phyloP scores from a whole-genome alignment of 2,888 invertebrate genomes.

The Chydorus sphaericus region DNA sequence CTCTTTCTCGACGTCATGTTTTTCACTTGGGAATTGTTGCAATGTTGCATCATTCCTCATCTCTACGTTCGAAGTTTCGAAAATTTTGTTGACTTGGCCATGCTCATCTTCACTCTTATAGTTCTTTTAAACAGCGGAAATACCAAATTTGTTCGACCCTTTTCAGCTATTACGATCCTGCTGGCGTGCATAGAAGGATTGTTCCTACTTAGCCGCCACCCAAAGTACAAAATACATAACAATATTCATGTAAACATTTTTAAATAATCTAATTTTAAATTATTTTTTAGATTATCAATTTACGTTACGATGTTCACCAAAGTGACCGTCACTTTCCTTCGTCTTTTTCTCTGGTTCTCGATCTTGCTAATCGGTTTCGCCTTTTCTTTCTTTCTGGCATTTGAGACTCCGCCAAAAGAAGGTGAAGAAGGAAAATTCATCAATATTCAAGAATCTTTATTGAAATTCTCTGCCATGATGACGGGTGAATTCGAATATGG shows the following conservation, averaged over 20 bases:
- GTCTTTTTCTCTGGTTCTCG: conserved; percentile 62
- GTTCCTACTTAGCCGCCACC: conserved; percentile 61
- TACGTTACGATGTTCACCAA: conserved; percentile 70
- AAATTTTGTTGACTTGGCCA: conserved; percentile 55
- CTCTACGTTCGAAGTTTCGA: conserved; percentile 51
- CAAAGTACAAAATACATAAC: no score
- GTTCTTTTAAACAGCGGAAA: conserved; percentile 42
- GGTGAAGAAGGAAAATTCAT: no score
- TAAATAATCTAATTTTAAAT: no score
- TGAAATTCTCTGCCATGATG: conserved; percentile 48
- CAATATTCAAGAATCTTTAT: neutral
- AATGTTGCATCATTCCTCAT: conserved; percentile 49
- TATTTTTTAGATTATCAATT: no score
- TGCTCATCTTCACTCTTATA: conserved; percentile 46
- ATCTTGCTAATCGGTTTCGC: conserved; percentile 68
- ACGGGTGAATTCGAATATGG: conserved; percentile 73
- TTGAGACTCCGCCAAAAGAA: conserved; percentile 25
- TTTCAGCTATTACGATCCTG: conserved; percentile 57
- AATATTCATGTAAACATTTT: no score
- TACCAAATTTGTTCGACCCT: conserved; percentile 42
- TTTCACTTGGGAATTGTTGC: conserved; percentile 47
- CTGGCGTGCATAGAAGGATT: conserved; percentile 62
- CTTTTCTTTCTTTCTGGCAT: conserved; percentile 62
- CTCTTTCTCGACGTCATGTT: conserved; percentile 15
- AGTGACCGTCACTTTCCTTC: conserved; percentile 62